Evolutionary conservation across 2,797 vertebrate species (phyloP).

Genomic region (Crocodylus rhombifer): DNA sequence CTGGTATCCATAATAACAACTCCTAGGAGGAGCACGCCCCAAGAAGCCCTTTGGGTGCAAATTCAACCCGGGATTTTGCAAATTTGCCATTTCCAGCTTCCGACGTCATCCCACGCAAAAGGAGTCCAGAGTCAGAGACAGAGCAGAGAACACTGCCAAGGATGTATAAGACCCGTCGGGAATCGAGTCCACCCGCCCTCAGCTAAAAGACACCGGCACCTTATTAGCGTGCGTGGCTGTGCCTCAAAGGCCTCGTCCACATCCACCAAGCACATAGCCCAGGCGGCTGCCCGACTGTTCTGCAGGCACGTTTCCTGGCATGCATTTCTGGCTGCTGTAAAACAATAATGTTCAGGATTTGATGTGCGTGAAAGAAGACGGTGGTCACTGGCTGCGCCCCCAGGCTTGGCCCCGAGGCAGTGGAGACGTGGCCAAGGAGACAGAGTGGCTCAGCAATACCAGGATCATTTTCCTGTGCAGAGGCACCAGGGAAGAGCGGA

Average conservation of each 20-base stretch:
- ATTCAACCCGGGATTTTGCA: not conserved
- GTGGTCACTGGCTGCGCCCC: no score
- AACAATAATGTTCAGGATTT: no score
- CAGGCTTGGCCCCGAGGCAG: no score
- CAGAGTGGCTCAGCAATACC: accelerated
- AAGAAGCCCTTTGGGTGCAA: not conserved
- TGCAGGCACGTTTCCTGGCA: no score
- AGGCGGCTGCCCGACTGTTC: no score
- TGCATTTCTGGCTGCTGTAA: no score
- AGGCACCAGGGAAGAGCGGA: not conserved
- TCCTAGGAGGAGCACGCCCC: no score
- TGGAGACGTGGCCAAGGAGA: no score
- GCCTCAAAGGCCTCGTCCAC: not conserved
- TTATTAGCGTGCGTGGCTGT: not conserved
- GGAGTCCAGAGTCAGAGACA: not conserved
- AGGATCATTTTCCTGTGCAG: conserved; percentile 4
- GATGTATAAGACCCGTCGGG: not conserved
- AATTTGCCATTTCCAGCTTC: not conserved
- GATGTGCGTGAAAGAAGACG: no score
- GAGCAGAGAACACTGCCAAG: not conserved
- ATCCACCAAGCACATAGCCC: no score
- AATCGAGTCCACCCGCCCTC: not conserved
- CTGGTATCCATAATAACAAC: no score
- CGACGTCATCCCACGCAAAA: not conserved
- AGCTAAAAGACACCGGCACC: not conserved